Conservation (phyloP, 2,113 vertebrate species). For the Hippocampus mohnikei region DNA sequence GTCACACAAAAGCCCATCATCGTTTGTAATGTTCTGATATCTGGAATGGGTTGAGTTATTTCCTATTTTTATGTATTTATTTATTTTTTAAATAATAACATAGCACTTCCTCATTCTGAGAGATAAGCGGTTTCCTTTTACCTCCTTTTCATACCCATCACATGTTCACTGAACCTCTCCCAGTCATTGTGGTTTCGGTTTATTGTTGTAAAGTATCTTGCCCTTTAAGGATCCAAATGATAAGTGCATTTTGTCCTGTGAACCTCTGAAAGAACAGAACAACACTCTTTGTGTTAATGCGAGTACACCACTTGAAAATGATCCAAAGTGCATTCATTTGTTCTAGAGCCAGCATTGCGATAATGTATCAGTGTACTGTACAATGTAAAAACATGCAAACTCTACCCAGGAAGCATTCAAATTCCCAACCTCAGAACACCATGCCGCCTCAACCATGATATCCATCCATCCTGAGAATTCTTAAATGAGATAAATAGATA, state of each 20-base stretch:
- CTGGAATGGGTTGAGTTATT: neutral
- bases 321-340: too few species aligned
- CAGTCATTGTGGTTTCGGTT: conserved; percentile 17
- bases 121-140: conserved; percentile 50
- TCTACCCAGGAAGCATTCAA: neutral
- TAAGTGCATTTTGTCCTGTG: neutral
- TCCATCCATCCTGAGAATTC: too few species aligned
- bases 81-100: neutral
- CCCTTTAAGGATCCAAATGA: neutral
- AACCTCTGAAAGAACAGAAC: too few species aligned
- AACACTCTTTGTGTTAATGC: too few species aligned
- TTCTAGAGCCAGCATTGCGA: neutral
- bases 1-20: conserved; percentile 6
- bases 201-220: neutral
- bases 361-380: neutral
- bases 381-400: neutral
- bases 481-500: too few species aligned
- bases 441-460: too few species aligned
- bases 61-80: neutral
- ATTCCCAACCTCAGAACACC: too few species aligned
- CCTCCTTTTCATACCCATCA: conserved; percentile 8
- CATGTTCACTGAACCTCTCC: conserved; percentile 15
- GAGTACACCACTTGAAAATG: neutral
- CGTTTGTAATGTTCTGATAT: conserved; percentile 33
- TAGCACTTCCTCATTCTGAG: conserved; percentile 10